These are phyloP conservation scores for Malurus cyaneus DNA, from an alignment of 2,113 vertebrate genomes.

Conservation along the genomic window DNA sequence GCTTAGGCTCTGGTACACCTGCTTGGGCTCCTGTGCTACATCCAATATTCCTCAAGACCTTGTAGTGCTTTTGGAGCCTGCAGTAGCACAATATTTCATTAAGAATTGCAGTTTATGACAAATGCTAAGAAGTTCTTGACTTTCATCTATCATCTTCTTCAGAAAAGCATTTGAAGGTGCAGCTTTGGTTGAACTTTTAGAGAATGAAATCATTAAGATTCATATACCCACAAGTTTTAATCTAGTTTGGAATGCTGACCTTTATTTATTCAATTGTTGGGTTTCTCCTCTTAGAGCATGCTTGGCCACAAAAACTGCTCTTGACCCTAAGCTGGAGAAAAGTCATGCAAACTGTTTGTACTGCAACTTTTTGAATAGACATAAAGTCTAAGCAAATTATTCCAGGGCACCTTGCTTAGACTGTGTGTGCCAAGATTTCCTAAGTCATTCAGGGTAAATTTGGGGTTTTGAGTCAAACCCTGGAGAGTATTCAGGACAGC, in stretches of 20 bases:
- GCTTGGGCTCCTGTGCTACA: background rate
- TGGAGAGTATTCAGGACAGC: background rate
- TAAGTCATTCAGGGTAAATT: background rate
- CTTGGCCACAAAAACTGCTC: background rate
- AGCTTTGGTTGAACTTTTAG: background rate
- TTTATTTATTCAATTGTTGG: constrained; percentile 31
- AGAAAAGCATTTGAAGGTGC: background rate
- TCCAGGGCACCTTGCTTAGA: background rate
- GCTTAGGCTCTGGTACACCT: background rate
- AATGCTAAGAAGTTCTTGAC: background rate
- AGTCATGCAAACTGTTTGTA: background rate
- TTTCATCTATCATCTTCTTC: background rate
- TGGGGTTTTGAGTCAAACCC: background rate
- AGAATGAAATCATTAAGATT: constrained; percentile 27
- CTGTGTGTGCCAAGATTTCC: background rate
- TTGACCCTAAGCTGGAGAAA: background rate
- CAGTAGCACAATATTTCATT: background rate
- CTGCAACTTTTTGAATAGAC: background rate
- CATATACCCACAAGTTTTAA: constrained; percentile 1
- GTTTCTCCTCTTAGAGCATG: background rate
- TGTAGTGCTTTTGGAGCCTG: background rate
- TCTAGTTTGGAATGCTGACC: background rate
- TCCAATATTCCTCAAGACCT: background rate
- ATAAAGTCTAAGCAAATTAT: background rate
- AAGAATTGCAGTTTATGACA: background rate